Evolutionary conservation across 2,888 invertebrate genomes (phyloP).

Genomic region (Molorchus minor): DNA sequence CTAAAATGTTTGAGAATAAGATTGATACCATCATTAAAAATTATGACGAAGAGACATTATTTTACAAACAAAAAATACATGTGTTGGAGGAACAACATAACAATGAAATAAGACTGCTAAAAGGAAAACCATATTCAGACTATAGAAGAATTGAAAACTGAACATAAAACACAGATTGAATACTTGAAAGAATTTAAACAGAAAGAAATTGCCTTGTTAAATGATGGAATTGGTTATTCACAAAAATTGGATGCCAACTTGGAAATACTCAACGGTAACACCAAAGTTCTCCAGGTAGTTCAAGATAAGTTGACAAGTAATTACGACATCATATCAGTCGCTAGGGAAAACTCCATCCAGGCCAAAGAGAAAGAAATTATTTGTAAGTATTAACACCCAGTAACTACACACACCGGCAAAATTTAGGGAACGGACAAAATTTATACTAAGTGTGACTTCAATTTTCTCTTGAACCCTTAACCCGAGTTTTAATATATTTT

Average conservation of each 20-base stretch:
- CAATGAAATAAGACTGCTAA: conserved; percentile 62
- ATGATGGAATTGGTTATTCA: conserved; percentile 65
- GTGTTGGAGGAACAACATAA: conserved; percentile 51
- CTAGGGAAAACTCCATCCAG: conserved; percentile 65
- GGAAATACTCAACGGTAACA: conserved; percentile 64
- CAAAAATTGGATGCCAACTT: conserved; percentile 65
- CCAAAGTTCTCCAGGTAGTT: conserved; percentile 62
- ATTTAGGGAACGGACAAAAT: too few relatives aligned
- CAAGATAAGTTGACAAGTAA: conserved; percentile 64
- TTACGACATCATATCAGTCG: conserved; percentile 61
- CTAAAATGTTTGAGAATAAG: conserved; percentile 66
- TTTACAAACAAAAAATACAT: conserved; percentile 55
- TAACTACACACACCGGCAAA: too few relatives aligned
- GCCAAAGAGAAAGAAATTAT: conserved; percentile 67
- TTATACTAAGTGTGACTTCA: too few relatives aligned
- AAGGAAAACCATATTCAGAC: conserved; percentile 66
- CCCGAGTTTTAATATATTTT: too few relatives aligned
- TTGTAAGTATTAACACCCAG: too few relatives aligned
- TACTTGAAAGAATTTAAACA: conserved; percentile 68
- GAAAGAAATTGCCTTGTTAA: conserved; percentile 65
- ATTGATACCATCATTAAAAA: conserved; percentile 54
- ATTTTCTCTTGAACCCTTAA: not conserved
- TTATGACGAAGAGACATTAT: conserved; percentile 51
- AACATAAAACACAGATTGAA: conserved; percentile 67
- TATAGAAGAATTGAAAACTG: conserved; percentile 65